Base-by-base conservation (phyloP, 2,888 invertebrate species). In the Periphyllus acericola region DNA sequence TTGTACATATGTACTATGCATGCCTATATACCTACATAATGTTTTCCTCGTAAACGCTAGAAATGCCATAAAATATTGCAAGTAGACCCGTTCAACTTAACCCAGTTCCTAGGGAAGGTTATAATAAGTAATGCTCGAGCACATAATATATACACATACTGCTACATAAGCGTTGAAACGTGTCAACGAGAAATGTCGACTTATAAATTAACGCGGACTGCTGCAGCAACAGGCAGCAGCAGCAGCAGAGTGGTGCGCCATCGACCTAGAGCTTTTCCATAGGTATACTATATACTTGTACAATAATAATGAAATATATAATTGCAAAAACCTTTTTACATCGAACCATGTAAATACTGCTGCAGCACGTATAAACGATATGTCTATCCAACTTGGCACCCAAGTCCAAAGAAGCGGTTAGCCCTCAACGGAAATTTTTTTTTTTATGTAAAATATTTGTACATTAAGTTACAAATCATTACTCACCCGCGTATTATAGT, bases 21-120 rank as follows among this genome's bases (percentile, higher is more conserved):
- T 8, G 14, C 46, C 46, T 46, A 46, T 14, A 46, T 34, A n/a
- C n/a, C n/a, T 36, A 36, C 9, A 21, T 25, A 19, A 76, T n/a
- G 76, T 85, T 85, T 85, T 85, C 84, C 75, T 84, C 83, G 75
- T 34, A 66, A 75, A 76, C 60, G 76, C 68, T 4, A 66, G 68
- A 78, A 46, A 85, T 74, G 32, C 46, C 76, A 46, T 68, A n/a
- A 78, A 66, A 68, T 19, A 34, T 76, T 46, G 52, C 11, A n/a
- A 34, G 40, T 60, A 83, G 66, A 85, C 81, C 72, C 74, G 87
- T 87, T 87, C 81, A 81, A 87, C 87, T 87, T 87, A 87, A 87
- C 87, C 87, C 80, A 87, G 81, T 80, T 87, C 72, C 25, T 72
- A 32, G 81, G 74, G 81, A 87, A 87, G 87, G 87, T 74, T 74